Evolutionary conservation across 2,888 invertebrate species (phyloP).

Genomic region (Scaptodrosophila latifasciaeformis): DNA sequence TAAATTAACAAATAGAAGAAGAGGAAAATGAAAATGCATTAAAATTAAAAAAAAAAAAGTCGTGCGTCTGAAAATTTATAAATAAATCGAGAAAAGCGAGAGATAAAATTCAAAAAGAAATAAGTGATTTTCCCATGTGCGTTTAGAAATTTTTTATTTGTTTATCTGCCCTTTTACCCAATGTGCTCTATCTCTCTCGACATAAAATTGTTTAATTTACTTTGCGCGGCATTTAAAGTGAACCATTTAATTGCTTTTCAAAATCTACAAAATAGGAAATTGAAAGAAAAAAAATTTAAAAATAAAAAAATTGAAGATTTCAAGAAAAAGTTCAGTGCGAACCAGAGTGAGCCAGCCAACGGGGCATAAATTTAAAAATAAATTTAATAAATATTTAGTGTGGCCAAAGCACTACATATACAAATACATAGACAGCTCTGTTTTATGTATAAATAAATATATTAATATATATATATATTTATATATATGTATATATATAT

Average conservation of each 20-base stretch:
- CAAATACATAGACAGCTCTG: constrained; percentile 22
- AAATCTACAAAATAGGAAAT: background rate
- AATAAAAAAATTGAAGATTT: constrained; percentile 11
- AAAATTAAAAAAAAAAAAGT: too few relatives aligned
- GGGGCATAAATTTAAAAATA: constrained; percentile 55
- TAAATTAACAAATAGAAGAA: too few relatives aligned
- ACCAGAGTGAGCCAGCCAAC: constrained; percentile 1
- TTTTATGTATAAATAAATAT: constrained; percentile 3
- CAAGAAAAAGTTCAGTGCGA: background rate
- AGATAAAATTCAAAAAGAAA: background rate
- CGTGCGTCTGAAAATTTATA: too few relatives aligned
- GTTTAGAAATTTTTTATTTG: constrained; percentile 15
- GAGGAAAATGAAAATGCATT: background rate
- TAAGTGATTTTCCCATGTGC: too few relatives aligned
- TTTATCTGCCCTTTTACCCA: constrained; percentile 15
- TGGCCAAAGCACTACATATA: too few relatives aligned
- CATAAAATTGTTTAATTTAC: too few relatives aligned
- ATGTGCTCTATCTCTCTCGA: too few relatives aligned
- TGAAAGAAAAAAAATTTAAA: constrained; percentile 13
- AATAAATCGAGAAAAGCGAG: background rate
- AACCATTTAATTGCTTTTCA: constrained; percentile 8
- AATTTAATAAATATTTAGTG: constrained; percentile 47
- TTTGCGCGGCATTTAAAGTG: too few relatives aligned
- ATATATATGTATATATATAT: background rate
- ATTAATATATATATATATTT: background rate